Evolutionary conservation across 2,113 vertebrate species (phyloP).

Genomic region (Cololabis saira): DNA sequence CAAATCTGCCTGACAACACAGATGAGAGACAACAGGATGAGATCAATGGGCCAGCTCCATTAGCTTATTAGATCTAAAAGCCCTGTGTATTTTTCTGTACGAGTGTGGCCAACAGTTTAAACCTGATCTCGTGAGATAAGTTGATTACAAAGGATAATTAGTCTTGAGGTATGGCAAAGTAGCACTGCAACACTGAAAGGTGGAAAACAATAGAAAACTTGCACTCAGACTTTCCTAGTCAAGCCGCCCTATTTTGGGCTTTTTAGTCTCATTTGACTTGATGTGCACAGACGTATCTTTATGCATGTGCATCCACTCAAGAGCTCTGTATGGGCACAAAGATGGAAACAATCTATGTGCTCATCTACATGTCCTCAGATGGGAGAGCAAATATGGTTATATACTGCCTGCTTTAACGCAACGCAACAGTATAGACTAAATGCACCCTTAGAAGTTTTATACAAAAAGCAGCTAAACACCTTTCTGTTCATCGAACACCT

Average conservation of each 20-base stretch:
- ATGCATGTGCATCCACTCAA: constrained; percentile 9
- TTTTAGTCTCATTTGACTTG: constrained; percentile 29
- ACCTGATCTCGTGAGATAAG: constrained; percentile 49
- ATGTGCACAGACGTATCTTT: constrained; percentile 8
- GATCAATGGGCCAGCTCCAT: constrained; percentile 31
- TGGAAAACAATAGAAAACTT: constrained; percentile 32
- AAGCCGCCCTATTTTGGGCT: constrained; percentile 29
- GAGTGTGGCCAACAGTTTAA: constrained; percentile 46
- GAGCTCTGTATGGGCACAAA: constrained; percentile 1
- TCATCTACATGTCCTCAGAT: background rate
- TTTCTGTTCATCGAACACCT: background rate
- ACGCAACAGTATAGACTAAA: no score
- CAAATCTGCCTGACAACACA: constrained; percentile 22
- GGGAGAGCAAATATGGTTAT: no score
- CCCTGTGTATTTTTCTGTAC: constrained; percentile 14
- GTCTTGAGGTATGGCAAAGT: constrained; percentile 9
- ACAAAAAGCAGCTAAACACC: no score
- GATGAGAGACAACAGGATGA: constrained; percentile 11
- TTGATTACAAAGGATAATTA: constrained; percentile 60
- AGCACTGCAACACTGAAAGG: constrained; percentile 37
- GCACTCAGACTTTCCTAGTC: constrained; percentile 28
- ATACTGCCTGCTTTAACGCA: no score
- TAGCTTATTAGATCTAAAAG: constrained; percentile 43
- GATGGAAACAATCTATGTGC: constrained; percentile 55
- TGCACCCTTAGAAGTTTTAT: no score